Conservation (phyloP, 2,888 invertebrate species). For the Drosophila picticornis region DNA sequence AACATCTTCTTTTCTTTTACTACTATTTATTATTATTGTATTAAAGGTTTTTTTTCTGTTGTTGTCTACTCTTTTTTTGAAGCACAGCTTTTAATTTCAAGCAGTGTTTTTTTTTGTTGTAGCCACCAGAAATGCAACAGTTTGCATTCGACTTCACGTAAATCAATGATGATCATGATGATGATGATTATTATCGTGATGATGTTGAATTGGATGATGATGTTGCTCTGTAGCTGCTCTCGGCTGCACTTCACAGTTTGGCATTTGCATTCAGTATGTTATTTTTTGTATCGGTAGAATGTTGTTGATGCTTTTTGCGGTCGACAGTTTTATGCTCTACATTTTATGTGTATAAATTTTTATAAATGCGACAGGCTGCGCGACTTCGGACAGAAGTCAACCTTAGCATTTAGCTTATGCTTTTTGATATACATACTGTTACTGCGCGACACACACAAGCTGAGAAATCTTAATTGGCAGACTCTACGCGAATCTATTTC, state of each 20-base stretch:
- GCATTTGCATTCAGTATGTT: slow-evolving; percentile 72
- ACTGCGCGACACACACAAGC: slow-evolving; percentile 13
- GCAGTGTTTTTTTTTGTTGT: slow-evolving; percentile 52
- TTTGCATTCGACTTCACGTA: slow-evolving; percentile 63
- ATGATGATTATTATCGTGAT: slow-evolving; percentile 29
- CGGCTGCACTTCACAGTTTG: slow-evolving; percentile 69
- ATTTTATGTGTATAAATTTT: slow-evolving; percentile 73
- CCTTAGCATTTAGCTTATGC: slow-evolving; percentile 78
- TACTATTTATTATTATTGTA: slow-evolving; percentile 71
- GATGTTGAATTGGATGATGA: slow-evolving; percentile 20
- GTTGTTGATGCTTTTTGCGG: slow-evolving; percentile 44
- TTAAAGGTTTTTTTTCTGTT: slow-evolving; percentile 49
- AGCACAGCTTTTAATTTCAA: slow-evolving; percentile 51
- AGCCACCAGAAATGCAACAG: slow-evolving; percentile 64
- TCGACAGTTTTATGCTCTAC: slow-evolving; percentile 79
- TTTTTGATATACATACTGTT: slow-evolving; percentile 46
- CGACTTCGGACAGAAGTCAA: slow-evolving; percentile 64
- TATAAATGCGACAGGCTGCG: slow-evolving; percentile 47
- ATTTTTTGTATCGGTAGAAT: slow-evolving; percentile 44
- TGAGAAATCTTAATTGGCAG: slow-evolving; percentile 73
- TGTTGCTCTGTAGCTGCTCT: slow-evolving; percentile 34
- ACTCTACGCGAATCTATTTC: slow-evolving; percentile 41
- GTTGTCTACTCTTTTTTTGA: slow-evolving; percentile 39
- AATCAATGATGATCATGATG: slow-evolving; percentile 66
- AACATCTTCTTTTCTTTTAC: slow-evolving; percentile 77